phyloP scores from a whole-genome alignment of 2,113 vertebrate genomes.

The Phalacrocorax aristotelis region DNA sequence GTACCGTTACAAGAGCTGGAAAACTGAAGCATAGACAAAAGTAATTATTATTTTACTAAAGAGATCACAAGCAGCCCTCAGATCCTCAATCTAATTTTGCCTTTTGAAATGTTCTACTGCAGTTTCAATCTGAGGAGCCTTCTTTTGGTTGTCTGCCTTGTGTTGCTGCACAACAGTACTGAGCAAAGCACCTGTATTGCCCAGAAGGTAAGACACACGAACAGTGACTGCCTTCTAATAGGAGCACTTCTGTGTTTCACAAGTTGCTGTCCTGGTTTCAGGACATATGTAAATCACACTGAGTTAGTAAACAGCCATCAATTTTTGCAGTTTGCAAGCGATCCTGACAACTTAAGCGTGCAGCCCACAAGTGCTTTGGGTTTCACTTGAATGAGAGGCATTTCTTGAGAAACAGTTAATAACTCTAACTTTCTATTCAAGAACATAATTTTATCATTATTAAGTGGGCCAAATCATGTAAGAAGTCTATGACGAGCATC shows the following conservation, averaged over 20 bases:
- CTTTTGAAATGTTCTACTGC: neutral
- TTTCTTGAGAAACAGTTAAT: neutral
- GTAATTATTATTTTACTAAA: neutral
- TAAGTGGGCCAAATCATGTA: neutral
- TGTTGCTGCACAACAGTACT: neutral
- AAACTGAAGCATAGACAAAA: neutral
- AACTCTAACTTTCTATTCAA: neutral
- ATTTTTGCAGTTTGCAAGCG: neutral
- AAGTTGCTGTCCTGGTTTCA: neutral
- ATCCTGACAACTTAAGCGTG: neutral
- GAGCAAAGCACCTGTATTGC: neutral
- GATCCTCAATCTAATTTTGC: neutral
- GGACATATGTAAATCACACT: neutral
- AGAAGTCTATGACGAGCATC: neutral
- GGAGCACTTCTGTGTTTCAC: neutral
- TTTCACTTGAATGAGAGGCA: neutral
- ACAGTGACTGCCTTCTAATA: neutral
- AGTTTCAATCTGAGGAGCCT: neutral
- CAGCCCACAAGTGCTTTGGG: neutral
- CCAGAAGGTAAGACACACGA: neutral
- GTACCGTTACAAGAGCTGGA: neutral
- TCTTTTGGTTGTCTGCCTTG: neutral
- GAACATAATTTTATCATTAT: neutral
- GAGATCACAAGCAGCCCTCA: neutral
- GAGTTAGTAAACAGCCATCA: neutral